These are phyloP conservation scores for Diplodus sargus DNA, from an alignment of 2,797 vertebrate genomes.

Conservation along the genomic window DNA sequence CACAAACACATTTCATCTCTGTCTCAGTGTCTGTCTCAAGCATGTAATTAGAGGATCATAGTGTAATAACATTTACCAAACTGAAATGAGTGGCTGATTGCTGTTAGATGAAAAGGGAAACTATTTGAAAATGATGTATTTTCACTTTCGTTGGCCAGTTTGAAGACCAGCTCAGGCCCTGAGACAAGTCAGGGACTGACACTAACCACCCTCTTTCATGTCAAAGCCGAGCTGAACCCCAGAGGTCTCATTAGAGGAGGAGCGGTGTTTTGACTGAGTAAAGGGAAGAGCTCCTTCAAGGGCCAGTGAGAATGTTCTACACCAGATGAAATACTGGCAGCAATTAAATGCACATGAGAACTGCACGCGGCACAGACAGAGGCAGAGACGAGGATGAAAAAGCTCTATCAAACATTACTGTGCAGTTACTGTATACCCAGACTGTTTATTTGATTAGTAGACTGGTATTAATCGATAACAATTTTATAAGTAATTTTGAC, in stretches of 20 bases:
- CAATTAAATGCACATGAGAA: conserved; percentile 73
- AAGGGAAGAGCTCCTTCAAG: conserved; percentile 72
- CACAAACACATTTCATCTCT: conserved; percentile 50
- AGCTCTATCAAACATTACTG: conserved; percentile 4
- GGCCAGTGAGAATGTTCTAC: conserved; percentile 68
- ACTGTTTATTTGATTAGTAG: not conserved
- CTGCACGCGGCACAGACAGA: conserved; percentile 5
- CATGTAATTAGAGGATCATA: conserved; percentile 61
- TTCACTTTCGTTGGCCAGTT: conserved; percentile 33
- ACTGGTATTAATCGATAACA: not conserved
- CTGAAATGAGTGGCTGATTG: conserved; percentile 44
- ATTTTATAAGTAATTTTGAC: not conserved
- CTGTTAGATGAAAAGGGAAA: conserved; percentile 28
- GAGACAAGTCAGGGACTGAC: conserved; percentile 53
- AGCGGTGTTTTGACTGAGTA: conserved; percentile 65
- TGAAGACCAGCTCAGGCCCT: conserved; percentile 29
- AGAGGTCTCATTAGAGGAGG: conserved; percentile 79
- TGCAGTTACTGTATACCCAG: conserved; percentile 20
- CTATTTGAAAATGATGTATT: not conserved
- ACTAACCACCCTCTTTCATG: conserved; percentile 60
- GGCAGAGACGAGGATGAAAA: conserved; percentile 18
- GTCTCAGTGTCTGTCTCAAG: conserved; percentile 49
- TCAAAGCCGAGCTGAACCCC: conserved; percentile 71
- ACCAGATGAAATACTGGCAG: conserved; percentile 65
- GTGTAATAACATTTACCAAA: conserved; percentile 37